Evolutionary conservation across 2,888 invertebrate genomes (phyloP).

Genomic region (Platycnemis pennipes): DNA sequence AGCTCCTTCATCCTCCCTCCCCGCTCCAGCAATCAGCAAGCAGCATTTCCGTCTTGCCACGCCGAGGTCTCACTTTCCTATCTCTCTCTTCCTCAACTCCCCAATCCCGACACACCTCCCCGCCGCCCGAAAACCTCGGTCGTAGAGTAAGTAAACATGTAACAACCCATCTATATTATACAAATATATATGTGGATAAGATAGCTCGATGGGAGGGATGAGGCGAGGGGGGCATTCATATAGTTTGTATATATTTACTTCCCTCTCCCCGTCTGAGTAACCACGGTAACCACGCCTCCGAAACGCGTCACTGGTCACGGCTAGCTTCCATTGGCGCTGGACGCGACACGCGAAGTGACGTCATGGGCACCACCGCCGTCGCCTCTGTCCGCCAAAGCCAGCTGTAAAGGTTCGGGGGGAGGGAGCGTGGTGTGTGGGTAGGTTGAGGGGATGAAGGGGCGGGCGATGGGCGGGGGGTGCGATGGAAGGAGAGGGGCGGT

Average conservation of each 20-base stretch:
- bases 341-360: conserved; percentile 47
- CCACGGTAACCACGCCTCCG: conserved; percentile 1
- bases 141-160: neutral
- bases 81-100: neutral
- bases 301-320: conserved; percentile 16
- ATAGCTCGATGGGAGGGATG: neutral
- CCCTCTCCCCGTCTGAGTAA: neutral
- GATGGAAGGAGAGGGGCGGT: neutral
- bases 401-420: neutral
- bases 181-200: neutral
- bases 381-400: neutral
- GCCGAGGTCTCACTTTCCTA: too few species aligned
- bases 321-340: conserved; percentile 37
- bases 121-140: neutral
- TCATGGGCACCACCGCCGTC: neutral
- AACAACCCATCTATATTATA: too few species aligned
- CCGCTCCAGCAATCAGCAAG: too few species aligned
- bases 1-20: too few species aligned
- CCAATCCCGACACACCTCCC: neutral
- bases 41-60: too few species aligned
- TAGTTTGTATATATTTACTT: neutral
- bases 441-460: neutral
- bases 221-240: neutral
- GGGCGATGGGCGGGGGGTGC: too few species aligned
- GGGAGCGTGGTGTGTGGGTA: neutral